These are phyloP conservation scores for Danionella dracula DNA, from an alignment of 2,797 vertebrate genomes.

Conservation along the genomic window DNA sequence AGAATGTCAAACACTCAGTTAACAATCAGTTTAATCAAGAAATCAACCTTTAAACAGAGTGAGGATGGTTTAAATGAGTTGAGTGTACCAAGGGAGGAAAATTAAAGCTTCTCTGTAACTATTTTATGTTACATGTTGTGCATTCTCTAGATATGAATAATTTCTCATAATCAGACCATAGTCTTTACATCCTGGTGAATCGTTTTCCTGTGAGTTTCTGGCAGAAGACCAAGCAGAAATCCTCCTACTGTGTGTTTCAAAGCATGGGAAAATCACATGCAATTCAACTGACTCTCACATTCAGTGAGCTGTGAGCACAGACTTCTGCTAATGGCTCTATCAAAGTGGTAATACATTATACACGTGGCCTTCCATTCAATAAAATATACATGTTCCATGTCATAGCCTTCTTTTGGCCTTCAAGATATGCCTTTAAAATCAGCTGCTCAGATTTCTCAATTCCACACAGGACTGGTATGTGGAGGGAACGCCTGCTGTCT, in stretches of 20 bases:
- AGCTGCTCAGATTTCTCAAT: constrained; percentile 6
- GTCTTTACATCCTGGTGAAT: background rate
- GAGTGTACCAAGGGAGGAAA: too few relatives aligned
- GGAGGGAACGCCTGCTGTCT: constrained; percentile 72
- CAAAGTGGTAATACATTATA: background rate
- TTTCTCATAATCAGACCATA: background rate
- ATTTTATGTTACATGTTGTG: too few relatives aligned
- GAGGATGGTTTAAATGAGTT: too few relatives aligned
- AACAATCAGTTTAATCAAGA: too few relatives aligned
- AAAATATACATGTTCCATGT: background rate
- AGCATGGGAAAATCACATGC: constrained; percentile 36
- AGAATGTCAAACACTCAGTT: too few relatives aligned
- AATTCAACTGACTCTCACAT: constrained; percentile 27
- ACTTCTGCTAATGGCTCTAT: background rate
- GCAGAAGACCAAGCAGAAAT: background rate
- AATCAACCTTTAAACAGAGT: too few relatives aligned
- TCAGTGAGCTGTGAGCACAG: background rate
- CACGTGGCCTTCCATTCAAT: background rate
- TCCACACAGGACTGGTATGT: constrained; percentile 77
- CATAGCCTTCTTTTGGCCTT: background rate
- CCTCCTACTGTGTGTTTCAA: constrained; percentile 20
- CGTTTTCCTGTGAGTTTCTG: background rate
- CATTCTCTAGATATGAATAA: background rate
- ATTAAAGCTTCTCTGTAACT: too few relatives aligned
- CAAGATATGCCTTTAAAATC: background rate